Base-by-base conservation (phyloP, 2,888 invertebrate genomes). In the Cremastobaeus sp. region DNA sequence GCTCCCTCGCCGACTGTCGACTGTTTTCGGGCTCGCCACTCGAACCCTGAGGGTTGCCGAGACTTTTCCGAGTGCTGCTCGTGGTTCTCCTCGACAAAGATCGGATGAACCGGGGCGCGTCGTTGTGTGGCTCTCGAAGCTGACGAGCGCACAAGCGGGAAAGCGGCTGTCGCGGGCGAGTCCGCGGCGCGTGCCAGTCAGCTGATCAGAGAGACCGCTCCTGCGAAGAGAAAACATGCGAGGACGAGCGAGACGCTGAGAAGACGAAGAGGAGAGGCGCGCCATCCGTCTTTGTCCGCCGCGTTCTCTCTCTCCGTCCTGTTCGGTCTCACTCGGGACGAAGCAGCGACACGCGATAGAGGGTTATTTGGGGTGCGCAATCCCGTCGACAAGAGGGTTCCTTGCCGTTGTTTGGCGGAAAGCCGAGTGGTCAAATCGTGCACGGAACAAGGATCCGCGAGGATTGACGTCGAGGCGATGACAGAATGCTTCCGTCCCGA, bases 111-210 rank as follows among this genome's bases (percentile, higher is more conserved):
- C 66, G 69, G 66, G 55, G 62, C 60, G 66, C 68, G 70, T 45
- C 62, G 76, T 76, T 74, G 76, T 62, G 70, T 62, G 66, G 54
- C 78, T 75, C 79, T 78, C 80, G 77, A 79, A 80, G 76, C 77
- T 79, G 81, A 81, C 80, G 80, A 77, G 78, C 79, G 81, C 79
- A 81, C 79, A 85, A 85, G 85, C 80, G 81, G 83, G 81, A 83
- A 81, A 82, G 82, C 85, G 84, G 86, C 81, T 83, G 85, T 85
- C 84, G 77, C 83, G 80, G 85, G 85, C 82, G 81, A 83, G 85
- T 85, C 83, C 85, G 84, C 85, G 85, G 85, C 86, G 85, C 85
- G 85, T 84, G 86, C 84, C 85, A 82, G 82, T 77, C 84, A 79
- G 83, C 81, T 86, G 85, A 86, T 85, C 86, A 85, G 82, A 86